phyloP scores from a whole-genome alignment of 2,888 invertebrate species.

The Cheilosia variabilis region DNA sequence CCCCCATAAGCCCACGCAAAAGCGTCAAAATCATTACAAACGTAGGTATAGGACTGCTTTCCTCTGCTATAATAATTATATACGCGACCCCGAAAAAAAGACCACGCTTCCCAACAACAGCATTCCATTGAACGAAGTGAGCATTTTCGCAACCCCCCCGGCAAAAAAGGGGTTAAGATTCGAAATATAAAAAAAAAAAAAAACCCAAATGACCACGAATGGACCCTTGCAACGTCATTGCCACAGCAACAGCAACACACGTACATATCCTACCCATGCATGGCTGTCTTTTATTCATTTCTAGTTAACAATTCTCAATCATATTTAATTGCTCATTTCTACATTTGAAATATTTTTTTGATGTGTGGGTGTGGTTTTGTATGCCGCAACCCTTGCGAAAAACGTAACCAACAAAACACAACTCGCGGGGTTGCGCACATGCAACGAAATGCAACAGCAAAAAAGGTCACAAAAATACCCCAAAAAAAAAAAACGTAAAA shows the following conservation, averaged over 20 bases:
- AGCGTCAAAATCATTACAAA: conserved; percentile 59
- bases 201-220: neutral
- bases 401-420: conserved; percentile 68
- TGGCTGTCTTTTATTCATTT: conserved; percentile 65
- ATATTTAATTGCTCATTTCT: conserved; percentile 75
- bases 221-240: conserved; percentile 31
- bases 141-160: conserved; percentile 26
- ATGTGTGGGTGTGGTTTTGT: conserved; percentile 74
- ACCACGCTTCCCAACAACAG: conserved; percentile 14
- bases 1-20: conserved; percentile 35
- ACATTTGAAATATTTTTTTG: conserved; percentile 67
- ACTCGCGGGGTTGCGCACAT: conserved; percentile 70
- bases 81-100: conserved; percentile 65
- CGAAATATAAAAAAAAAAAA: conserved; percentile 16
- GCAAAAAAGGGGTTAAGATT: conserved; percentile 52
- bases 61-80: conserved; percentile 61
- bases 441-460: conserved; percentile 51
- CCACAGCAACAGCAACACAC: neutral
- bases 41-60: conserved; percentile 28
- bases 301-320: conserved; percentile 74
- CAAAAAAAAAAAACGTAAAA: conserved; percentile 47
- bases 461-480: neutral
- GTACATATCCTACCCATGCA: conserved; percentile 43
- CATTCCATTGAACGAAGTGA: conserved; percentile 49
- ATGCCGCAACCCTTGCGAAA: conserved; percentile 66